Evolutionary conservation across 2,797 vertebrate genomes (phyloP).

Genomic region (Chaunax sp.): DNA sequence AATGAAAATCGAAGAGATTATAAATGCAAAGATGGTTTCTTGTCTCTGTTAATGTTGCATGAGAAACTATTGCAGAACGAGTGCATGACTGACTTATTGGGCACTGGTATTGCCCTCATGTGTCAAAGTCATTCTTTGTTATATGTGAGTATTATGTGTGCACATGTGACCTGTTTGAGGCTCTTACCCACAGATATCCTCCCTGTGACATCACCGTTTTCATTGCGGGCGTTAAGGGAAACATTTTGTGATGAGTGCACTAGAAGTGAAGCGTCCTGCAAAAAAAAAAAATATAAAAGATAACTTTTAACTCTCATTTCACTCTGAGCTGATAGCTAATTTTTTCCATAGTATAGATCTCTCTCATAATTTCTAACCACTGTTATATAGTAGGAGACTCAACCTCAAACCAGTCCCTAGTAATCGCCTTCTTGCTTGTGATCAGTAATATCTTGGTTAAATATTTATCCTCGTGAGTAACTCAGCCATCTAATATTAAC

Average conservation of each 20-base stretch:
- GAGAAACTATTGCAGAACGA: constrained; percentile 76
- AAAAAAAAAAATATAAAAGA: neutral
- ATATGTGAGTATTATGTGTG: constrained; percentile 22
- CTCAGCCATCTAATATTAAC: no score
- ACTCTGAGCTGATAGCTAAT: constrained; percentile 1
- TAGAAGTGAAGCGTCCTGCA: constrained; percentile 90
- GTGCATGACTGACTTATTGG: constrained; percentile 72
- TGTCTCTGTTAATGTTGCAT: constrained; percentile 78
- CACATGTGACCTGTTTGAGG: constrained; percentile 25
- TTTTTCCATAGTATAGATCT: no score
- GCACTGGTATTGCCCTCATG: constrained; percentile 60
- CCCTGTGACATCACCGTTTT: constrained; percentile 90
- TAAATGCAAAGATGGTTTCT: constrained; percentile 74
- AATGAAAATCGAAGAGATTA: constrained; percentile 79
- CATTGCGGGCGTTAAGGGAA: constrained; percentile 90
- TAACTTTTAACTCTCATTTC: neutral
- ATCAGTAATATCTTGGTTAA: no score
- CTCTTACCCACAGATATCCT: constrained; percentile 92
- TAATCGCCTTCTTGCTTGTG: no score
- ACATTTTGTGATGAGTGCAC: constrained; percentile 91
- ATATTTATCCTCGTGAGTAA: no score
- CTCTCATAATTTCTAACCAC: no score
- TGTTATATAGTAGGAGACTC: no score
- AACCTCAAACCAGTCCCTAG: no score
- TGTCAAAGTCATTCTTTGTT: constrained; percentile 51